Percentiles rank a stretch among this genome's conserved stretches.
These are phyloP conservation scores for Parasteatoda tepidariorum DNA, from an alignment of 1,140 invertebrate genomes.

Conservation along the genomic window DNA sequence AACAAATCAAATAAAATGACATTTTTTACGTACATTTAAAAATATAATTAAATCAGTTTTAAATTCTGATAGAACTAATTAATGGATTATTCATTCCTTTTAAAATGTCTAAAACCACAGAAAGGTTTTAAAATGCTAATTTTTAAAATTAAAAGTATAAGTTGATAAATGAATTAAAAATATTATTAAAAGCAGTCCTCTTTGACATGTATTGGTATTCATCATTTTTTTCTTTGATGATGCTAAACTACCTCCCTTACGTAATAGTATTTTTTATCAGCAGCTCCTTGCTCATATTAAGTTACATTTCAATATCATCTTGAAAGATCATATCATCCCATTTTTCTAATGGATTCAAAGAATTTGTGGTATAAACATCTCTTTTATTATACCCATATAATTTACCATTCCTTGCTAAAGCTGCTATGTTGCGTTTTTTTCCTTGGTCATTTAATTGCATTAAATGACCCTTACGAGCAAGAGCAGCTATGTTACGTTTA, in stretches of 20 bases:
- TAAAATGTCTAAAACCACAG: no score
- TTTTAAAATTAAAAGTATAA: no score
- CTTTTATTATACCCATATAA: background rate
- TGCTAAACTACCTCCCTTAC: background rate
- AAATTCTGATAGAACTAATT: no score
- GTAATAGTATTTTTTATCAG: background rate
- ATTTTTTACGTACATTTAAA: no score
- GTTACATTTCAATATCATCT: background rate
- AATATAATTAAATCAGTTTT: no score
- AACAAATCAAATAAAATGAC: no score
- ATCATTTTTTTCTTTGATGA: no score
- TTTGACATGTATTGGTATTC: no score
- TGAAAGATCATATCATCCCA: background rate
- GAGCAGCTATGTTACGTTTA: background rate
- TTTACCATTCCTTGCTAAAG: conserved; percentile 4
- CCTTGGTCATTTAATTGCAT: background rate
- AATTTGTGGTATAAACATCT: background rate
- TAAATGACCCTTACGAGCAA: conserved; percentile 13
- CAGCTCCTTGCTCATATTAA: background rate
- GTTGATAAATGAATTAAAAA: no score
- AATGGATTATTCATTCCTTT: no score
- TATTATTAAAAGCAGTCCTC: no score
- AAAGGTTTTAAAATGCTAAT: no score
- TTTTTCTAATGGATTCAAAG: background rate
- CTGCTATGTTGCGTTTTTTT: conserved; percentile 4